Percentiles rank a stretch among this genome's conserved stretches.
Evolutionary conservation across 2,888 invertebrate species (phyloP).

Genomic region (Sinohyriopsis cumingii): DNA sequence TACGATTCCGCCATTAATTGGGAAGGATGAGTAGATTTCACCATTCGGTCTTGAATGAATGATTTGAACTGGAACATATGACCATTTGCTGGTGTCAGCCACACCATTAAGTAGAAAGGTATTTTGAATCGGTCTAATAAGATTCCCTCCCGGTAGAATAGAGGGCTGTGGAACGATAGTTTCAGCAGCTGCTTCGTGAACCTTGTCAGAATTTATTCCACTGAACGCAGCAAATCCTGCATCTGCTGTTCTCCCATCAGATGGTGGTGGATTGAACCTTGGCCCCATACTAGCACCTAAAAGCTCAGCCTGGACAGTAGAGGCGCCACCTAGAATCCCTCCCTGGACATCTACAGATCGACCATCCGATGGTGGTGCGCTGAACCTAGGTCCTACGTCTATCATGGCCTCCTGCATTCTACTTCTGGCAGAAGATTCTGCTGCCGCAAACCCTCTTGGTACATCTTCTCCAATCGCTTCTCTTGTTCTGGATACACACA

Average conservation of each 20-base stretch:
- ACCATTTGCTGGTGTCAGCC: constrained; percentile 48
- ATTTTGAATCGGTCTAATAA: constrained; percentile 35
- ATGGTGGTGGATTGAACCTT: constrained; percentile 14
- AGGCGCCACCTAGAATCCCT: no score
- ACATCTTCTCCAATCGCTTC: constrained; percentile 6
- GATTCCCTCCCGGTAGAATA: no score
- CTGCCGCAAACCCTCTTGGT: constrained; percentile 3
- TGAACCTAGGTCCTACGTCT: constrained; percentile 18
- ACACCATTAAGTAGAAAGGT: constrained; percentile 44
- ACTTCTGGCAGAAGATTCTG: constrained; percentile 3
- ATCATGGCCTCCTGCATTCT: constrained; percentile 8
- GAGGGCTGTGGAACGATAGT: no score
- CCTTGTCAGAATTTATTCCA: no score
- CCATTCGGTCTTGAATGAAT: constrained; percentile 24
- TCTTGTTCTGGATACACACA: constrained; percentile 24
- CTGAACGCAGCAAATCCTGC: neutral
- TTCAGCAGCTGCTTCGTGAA: no score
- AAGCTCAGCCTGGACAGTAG: no score
- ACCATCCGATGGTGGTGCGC: constrained; percentile 18
- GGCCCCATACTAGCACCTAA: constrained; percentile 7
- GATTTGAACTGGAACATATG: constrained; percentile 49
- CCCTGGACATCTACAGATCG: constrained; percentile 1
- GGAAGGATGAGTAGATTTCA: neutral
- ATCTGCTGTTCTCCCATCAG: constrained; percentile 19
- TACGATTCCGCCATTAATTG: neutral